phyloP scores from a whole-genome alignment of 2,888 invertebrate species.

The Drosophila pseudotalamancana region DNA sequence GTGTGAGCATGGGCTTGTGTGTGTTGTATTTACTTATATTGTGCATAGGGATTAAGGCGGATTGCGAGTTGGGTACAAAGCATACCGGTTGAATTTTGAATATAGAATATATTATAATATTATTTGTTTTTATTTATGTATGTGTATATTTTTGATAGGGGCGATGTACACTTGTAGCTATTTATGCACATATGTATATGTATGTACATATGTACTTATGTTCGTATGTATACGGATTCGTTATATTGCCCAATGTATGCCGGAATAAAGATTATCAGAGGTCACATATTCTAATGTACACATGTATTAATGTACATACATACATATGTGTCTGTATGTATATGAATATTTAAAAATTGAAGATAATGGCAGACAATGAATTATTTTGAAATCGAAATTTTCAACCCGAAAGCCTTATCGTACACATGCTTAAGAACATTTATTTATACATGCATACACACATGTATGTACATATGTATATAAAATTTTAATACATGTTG shows the following conservation, averaged over 20 bases:
- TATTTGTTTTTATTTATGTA: not conserved
- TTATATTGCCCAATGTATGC: not conserved
- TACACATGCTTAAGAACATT: not conserved
- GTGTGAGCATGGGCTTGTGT: not conserved
- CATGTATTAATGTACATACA: not conserved
- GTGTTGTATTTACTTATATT: not conserved
- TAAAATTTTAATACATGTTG: not conserved
- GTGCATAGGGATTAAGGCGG: not conserved
- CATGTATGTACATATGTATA: not conserved
- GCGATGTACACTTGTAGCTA: not conserved
- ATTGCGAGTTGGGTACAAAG: not conserved
- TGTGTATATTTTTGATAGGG: not conserved
- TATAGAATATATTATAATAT: not conserved
- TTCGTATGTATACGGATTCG: not conserved
- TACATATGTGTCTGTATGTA: not conserved
- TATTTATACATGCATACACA: not conserved
- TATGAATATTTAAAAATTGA: not conserved
- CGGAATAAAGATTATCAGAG: constrained; percentile 2
- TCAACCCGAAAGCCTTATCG: not conserved
- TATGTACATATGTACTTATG: not conserved
- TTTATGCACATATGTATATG: not conserved
- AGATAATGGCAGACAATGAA: not conserved
- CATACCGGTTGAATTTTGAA: not conserved
- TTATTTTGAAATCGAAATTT: not conserved
- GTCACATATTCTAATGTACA: not conserved